phyloP scores from a whole-genome alignment of 2,797 vertebrate genomes.

The Crocidura indochinensis region DNA sequence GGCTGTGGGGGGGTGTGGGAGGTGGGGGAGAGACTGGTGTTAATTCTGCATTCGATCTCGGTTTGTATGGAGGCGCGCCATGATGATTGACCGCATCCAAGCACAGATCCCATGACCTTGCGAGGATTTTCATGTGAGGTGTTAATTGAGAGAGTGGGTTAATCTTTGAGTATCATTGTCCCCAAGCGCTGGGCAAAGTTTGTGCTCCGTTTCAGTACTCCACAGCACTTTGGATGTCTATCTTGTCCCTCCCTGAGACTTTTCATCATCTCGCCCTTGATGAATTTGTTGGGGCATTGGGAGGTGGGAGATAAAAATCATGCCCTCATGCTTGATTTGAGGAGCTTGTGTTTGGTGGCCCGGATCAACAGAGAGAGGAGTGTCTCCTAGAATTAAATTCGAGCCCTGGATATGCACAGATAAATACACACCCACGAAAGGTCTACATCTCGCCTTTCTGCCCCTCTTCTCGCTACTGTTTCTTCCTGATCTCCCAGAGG shows the following conservation, averaged over 20 bases:
- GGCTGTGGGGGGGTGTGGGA: conserved; percentile 89
- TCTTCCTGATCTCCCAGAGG: not conserved
- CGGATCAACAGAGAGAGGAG: conserved; percentile 73
- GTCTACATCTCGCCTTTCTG: conserved; percentile 57
- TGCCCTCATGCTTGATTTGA: conserved; percentile 85
- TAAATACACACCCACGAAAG: conserved; percentile 56
- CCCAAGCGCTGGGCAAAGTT: conserved; percentile 93
- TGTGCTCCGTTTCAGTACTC: conserved; percentile 92
- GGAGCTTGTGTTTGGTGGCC: conserved; percentile 70
- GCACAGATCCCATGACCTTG: conserved; percentile 95
- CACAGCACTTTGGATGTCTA: conserved; percentile 89
- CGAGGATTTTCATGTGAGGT: conserved; percentile 96
- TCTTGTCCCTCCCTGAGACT: conserved; percentile 86
- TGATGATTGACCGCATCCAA: conserved; percentile 94
- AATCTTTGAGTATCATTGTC: conserved; percentile 95
- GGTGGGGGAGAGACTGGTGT: conserved; percentile 87
- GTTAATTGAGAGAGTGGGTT: conserved; percentile 98
- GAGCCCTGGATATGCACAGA: conserved; percentile 67
- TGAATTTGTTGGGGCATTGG: conserved; percentile 85
- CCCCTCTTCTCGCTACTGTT: not conserved
- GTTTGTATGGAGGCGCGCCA: conserved; percentile 93
- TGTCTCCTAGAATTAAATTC: conserved; percentile 81
- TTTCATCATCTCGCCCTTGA: conserved; percentile 87
- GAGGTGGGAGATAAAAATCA: conserved; percentile 66
- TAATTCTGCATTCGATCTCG: conserved; percentile 97